Percentiles rank a stretch among this genome's conserved stretches.
These are phyloP conservation scores for Marcusenius ussheri DNA, from an alignment of 2,113 vertebrate species.

Conservation along the genomic window DNA sequence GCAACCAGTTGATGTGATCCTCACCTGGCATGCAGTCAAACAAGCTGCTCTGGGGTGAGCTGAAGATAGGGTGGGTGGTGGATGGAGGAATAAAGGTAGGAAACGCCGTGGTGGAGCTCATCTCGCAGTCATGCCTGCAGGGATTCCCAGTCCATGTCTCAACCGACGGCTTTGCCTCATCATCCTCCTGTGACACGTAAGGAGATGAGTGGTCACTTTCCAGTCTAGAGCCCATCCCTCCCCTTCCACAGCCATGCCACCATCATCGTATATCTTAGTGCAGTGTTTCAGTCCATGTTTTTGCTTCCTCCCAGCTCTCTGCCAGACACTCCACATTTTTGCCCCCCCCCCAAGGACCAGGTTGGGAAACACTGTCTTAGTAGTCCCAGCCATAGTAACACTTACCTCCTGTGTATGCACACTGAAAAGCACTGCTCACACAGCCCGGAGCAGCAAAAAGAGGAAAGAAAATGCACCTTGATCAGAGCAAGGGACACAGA, in stretches of 20 bases:
- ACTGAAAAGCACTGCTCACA: conserved; percentile 37
- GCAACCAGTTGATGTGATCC: not conserved
- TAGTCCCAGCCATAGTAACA: not conserved
- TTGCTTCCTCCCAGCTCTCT: no score
- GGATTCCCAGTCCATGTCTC: conserved; percentile 73
- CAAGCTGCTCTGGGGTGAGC: conserved; percentile 24
- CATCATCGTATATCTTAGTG: not conserved
- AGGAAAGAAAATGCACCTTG: conserved; percentile 16
- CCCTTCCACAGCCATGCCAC: not conserved
- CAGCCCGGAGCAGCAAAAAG: not conserved
- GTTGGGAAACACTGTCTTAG: not conserved
- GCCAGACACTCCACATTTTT: not conserved
- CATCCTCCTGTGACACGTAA: conserved; percentile 15
- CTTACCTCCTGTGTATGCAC: conserved; percentile 56
- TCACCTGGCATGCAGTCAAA: conserved; percentile 84
- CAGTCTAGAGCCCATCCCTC: not conserved
- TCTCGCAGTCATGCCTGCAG: conserved; percentile 80
- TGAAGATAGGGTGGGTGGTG: conserved; percentile 28
- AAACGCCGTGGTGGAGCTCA: conserved; percentile 53
- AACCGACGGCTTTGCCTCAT: conserved; percentile 37
- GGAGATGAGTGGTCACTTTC: not conserved
- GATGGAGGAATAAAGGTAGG: conserved; percentile 26
- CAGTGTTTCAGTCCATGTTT: not conserved
- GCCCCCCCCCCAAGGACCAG: not conserved
- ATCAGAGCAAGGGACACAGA: not conserved